phyloP scores from a whole-genome alignment of 2,888 invertebrate genomes.

The Notodonta dromedarius region DNA sequence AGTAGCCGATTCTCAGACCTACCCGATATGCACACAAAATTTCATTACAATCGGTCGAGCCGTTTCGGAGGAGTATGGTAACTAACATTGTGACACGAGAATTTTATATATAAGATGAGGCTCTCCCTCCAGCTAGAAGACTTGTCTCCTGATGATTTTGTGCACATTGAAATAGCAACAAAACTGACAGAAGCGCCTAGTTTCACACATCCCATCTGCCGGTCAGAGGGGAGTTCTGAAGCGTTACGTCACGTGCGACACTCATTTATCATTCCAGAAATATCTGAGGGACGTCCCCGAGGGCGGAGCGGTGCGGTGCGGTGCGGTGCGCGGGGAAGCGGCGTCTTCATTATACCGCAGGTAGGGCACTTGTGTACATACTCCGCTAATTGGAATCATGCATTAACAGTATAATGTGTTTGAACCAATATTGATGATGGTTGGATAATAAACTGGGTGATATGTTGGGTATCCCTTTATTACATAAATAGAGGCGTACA shows the following conservation, averaged over 20 bases:
- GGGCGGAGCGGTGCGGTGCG: conserved; percentile 45
- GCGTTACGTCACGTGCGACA: conserved; percentile 60
- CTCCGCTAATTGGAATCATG: conserved; percentile 50
- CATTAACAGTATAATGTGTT: conserved; percentile 32
- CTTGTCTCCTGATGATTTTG: not conserved
- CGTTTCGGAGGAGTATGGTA: too few species aligned
- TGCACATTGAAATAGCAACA: not conserved
- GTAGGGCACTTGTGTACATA: conserved; percentile 36
- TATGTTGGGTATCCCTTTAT: not conserved
- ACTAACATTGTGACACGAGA: too few species aligned
- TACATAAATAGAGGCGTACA: not conserved
- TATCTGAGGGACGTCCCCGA: conserved; percentile 52
- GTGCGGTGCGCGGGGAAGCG: conserved; percentile 35
- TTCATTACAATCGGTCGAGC: too few species aligned
- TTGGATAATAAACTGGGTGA: not conserved
- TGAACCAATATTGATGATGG: conserved; percentile 21
- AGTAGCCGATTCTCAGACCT: too few species aligned
- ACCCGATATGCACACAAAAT: too few species aligned
- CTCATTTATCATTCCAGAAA: conserved; percentile 69
- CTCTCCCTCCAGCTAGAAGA: too few species aligned
- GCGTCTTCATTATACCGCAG: conserved; percentile 54
- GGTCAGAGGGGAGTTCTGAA: conserved; percentile 48
- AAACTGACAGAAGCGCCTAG: conserved; percentile 3
- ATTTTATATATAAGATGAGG: too few species aligned
- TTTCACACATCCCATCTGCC: conserved; percentile 21